Evolutionary conservation across 2,888 invertebrate species (phyloP).

Genomic region (Hyppa rectilinea): DNA sequence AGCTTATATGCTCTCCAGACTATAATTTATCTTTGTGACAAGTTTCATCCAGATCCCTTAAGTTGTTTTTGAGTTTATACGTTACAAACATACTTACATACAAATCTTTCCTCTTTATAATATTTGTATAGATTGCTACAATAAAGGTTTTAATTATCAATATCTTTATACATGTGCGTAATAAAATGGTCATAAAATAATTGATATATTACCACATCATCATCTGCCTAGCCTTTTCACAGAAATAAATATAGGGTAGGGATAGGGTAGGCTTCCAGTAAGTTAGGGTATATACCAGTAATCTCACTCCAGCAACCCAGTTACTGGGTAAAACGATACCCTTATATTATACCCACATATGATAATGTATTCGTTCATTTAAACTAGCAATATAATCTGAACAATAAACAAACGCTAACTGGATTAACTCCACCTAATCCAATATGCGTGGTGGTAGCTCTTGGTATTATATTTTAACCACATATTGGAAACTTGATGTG

Average conservation of each 20-base stretch:
- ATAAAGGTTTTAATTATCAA: background rate
- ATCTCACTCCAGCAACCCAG: background rate
- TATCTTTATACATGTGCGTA: background rate
- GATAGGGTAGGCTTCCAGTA: background rate
- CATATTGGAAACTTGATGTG: slow-evolving; percentile 42
- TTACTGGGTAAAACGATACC: background rate
- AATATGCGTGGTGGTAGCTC: slow-evolving; percentile 17
- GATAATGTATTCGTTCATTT: slow-evolving; percentile 30
- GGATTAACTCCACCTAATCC: slow-evolving; percentile 49
- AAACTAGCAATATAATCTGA: slow-evolving; percentile 33
- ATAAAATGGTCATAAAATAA: background rate
- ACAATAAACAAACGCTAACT: slow-evolving; percentile 48
- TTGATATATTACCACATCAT: background rate
- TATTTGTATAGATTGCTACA: too few species aligned
- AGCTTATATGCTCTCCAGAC: too few species aligned
- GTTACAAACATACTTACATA: too few species aligned
- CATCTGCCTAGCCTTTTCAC: background rate
- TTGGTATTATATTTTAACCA: slow-evolving; percentile 43
- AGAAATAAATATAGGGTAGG: too few species aligned
- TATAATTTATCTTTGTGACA: too few species aligned
- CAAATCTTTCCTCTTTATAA: too few species aligned
- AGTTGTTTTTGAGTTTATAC: too few species aligned
- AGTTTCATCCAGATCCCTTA: too few species aligned
- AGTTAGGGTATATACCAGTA: too few species aligned
- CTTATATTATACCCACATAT: background rate